Evolutionary conservation across 2,797 vertebrate species (phyloP), one percentile per base, ranked within the genome.

Genomic region (Acanthurus tractus): DNA sequence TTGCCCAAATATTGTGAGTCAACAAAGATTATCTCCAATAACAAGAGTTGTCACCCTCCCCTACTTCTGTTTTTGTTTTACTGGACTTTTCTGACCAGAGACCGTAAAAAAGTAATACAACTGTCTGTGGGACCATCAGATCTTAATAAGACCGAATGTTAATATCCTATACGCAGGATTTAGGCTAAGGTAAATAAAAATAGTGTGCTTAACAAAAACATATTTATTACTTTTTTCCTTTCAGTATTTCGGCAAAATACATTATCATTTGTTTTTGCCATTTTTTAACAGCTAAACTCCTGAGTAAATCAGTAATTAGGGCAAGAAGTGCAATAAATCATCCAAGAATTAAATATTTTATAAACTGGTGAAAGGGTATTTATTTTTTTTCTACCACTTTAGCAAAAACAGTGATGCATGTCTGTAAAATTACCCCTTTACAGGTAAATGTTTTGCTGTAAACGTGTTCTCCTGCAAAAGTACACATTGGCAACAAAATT

Each of bases 1-100:
- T 89, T 84, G 76, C 44, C 79, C 80, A 74, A 6, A 42, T 57
- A 45, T 64, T 82, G 63, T 45, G 2, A 2, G 3, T 23, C 25
- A 40, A 48, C 46, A 69, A 22, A 67, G 55, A 59, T 67, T 0
- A 7, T 45, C 14, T 0, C 9, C 20, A 5, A 10, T 22, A 20
- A 17, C n/a, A 11, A 6, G 74, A 75, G 42, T 15, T 8, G 10
- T 64, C 70, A 57, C 70, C 74, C 23, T 20, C 17, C 20, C 46
- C n/a, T 10, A 49, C 25, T 62, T 63, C 53, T 62, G 45, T 6
- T 72, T 57, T 68, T 64, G 17, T 18, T 57, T 58, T 9, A 20
- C 14, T 18, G 12, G 53, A 53, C n/a, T 29, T 56, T 7, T 3
- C 29, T 14, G 4, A 61, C 8, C 13, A 11, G 0, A 63, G 34